Evolutionary conservation across 64 coral and sea anemone genomes (phyloP), one percentile per base, ranked within the genome.

Genomic region (Dendrophyllia cribrosa): DNA sequence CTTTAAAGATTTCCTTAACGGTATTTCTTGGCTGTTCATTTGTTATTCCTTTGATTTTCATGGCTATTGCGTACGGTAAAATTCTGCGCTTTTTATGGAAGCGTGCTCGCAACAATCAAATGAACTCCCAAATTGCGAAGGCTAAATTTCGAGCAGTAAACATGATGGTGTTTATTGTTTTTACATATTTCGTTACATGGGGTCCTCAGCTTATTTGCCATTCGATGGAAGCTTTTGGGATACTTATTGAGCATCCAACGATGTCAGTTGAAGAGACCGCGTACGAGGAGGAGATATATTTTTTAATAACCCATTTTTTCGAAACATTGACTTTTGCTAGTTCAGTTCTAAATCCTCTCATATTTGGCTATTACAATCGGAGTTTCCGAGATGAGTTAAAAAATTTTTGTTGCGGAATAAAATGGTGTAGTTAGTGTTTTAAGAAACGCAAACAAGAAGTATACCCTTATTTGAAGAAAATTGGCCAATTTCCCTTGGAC

Each of bases 81-180:
- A 14, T 89, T 65, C 25, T 89, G 7, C 43, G 59, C 50, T 73
- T 79, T 51, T 51, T 89, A 23, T 66, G 58, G 34, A 78, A 21
- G n/a, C 87, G 87, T 4, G 25, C 58, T 77, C 55, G 44, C 53
- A 56, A 12, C 53, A 56, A 56, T n/a, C n/a, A n/a, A n/a, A n/a
- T n/a, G n/a, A 56, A 56, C 53, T 56, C 53, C 53, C 53, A 56
- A 56, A 61, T 55, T 19, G 21, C 21, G 5, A 75, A 69, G 24
- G 63, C 59, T 11, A 89, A 75, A 61, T 45, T 77, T 5, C 61
- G 65, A 34, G 47, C 47, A 12, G 56, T 89, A 2, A 89, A 89
- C 44, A 89, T 89, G 87, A 89, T 89, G 74, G 45, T 65, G 66
- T 44, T 89, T 9, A 43, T 89, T 76, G 74, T 89, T 9, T 53